Conservation (phyloP, 2,888 invertebrate species). For the Himalopsyche kuldschensis region DNA sequence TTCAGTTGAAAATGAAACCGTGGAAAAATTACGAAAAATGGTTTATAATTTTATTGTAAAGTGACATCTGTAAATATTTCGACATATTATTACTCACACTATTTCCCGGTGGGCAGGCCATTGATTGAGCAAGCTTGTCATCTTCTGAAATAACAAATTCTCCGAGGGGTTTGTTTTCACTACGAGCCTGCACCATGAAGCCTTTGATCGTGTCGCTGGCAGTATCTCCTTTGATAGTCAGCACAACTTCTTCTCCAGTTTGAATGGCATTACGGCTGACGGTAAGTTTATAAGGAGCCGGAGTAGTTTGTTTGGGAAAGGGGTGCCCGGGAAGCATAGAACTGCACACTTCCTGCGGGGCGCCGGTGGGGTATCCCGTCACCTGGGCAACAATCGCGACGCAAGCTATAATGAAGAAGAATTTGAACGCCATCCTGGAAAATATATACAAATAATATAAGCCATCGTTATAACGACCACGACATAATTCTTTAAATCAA, state of each 20-base stretch:
- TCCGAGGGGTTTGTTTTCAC: slow-evolving; percentile 64
- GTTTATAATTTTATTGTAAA: no score
- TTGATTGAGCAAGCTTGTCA: slow-evolving; percentile 56
- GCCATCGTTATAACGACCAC: no score
- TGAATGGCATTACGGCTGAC: slow-evolving; percentile 49
- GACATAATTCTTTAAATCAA: no score
- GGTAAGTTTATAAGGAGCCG: slow-evolving; percentile 63
- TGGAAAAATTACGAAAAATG: no score
- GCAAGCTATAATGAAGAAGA: slow-evolving; percentile 20
- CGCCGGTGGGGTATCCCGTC: slow-evolving; percentile 63
- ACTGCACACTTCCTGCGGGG: slow-evolving; percentile 64
- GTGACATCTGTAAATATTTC: background rate
- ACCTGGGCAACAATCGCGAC: slow-evolving; percentile 15
- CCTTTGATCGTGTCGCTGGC: slow-evolving; percentile 63
- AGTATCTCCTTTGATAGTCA: slow-evolving; percentile 57
- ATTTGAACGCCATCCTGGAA: slow-evolving; percentile 34
- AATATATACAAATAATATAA: background rate
- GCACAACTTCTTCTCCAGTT: slow-evolving; percentile 47
- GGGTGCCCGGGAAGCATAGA: slow-evolving; percentile 71
- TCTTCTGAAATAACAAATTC: slow-evolving; percentile 59
- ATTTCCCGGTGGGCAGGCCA: slow-evolving; percentile 55
- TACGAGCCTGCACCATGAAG: slow-evolving; percentile 67
- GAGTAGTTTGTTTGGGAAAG: slow-evolving; percentile 57
- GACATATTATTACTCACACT: slow-evolving; percentile 56
- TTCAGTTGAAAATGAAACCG: no score